Evolutionary conservation across 2,888 invertebrate species (phyloP), one percentile per base, ranked within the genome.

Genomic region (Microctonus aethiopoides): DNA sequence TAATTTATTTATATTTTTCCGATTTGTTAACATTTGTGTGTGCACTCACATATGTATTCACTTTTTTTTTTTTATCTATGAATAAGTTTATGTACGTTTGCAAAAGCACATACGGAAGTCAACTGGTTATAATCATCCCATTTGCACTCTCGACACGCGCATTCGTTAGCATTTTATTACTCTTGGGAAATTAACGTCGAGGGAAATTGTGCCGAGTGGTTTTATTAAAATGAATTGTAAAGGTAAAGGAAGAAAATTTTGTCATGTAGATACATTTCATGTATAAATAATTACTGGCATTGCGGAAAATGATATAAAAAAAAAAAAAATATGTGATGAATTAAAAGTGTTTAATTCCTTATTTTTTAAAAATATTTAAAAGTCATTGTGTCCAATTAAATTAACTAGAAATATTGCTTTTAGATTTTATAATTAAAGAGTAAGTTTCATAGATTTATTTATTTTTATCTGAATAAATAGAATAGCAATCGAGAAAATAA

Each of bases 171-270:
- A 22, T 56, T 29, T 32, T 56, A 56, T 13, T 59, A 59, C 66
- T 57, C 66, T 41, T 46, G 66, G 66, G 66, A 66, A 66, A 66
- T 66, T 66, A 57, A 59, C 66, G 59, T 29, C 36, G 41, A 24
- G 46, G n/a, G 22, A 59, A 59, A 46, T n/a, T n/a, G 51, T 16
- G 59, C 60, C 51, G 29, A 41, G 32, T 10, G 34, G 26, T 67
- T 59, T 41, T 41, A 67, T 67, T 67, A 26, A 46, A 59, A 59
- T 60, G 34, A 67, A 67, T n/a, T 67, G 29, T 9, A 20, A 66
- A 51, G 46, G 13, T 29, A 20, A 34, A 59, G 16, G 32, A 9
- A 16, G 10, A 59, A 34, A 59, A 9, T 10, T n/a, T n/a, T 59
- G 32, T 6, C 16, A 59, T 16, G 1, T n/a, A n/a, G n/a, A n/a